Base-by-base conservation (phyloP, 2,113 vertebrate species). In the Pluvialis apricaria region DNA sequence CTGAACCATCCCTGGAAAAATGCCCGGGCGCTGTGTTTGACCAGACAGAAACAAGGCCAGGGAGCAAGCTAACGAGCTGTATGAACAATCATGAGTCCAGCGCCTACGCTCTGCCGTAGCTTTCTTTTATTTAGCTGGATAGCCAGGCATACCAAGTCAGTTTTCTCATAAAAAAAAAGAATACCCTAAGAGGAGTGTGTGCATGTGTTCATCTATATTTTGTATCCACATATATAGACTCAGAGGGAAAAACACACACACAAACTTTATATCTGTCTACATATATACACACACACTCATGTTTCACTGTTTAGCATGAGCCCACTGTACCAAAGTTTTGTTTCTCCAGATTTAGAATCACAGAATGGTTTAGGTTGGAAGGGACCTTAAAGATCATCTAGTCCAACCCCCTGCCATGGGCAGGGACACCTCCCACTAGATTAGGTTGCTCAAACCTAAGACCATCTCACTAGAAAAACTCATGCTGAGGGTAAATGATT, bases 91-190 rank as follows among this genome's bases (percentile, higher is more conserved):
- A 16, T 0, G 4, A 31, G 29, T 38, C 32, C 49, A 70, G 57
- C 2, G 0, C 19, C 44, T n/a, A 34, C 45, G 42, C 14, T 71
- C 44, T 65, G 44, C 58, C 2, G 0, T 15, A 8, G 24, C 15
- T 4, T 2, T 6, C 25, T 36, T 51, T 69, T 36, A 24, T 64
- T 70, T 44, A 44, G 19, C 36, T 64, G 55, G 21, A 57, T 7
- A 42, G 19, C 9, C 28, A 82, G 49, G 20, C 13, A 29, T 29
- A 64, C 7, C 32, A 57, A 34, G 36, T 82, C 24, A 82, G 36
- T 15, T 51, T 58, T 52, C 28, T 45, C 38, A 45, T 28, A 57
- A 36, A 57, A 76, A 36, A 28, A 32, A 42, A 64, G 6, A 36
- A 51, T 24, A 51, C 65, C 69, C 22, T 21, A 62, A n/a, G 26